phyloP scores from a whole-genome alignment of 2,797 vertebrate species.

The Sarcophilus harrisii region DNA sequence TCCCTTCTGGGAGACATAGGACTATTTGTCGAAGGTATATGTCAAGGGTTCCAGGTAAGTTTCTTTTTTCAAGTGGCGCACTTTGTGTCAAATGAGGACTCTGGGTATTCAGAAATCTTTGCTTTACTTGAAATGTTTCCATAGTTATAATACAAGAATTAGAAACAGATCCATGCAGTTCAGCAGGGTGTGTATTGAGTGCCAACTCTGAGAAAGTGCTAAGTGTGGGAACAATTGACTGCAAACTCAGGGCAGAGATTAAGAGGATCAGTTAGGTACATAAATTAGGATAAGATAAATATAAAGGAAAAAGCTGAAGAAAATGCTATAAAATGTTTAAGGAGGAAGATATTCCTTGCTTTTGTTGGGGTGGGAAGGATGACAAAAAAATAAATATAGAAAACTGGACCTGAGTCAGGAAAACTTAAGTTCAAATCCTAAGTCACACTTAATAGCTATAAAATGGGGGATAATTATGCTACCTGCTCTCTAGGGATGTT shows the following conservation, averaged over 20 bases:
- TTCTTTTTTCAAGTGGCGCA: not conserved
- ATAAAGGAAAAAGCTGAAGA: not conserved
- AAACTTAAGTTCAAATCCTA: not conserved
- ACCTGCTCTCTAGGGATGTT: not conserved
- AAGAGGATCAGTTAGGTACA: not conserved
- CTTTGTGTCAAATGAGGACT: not conserved
- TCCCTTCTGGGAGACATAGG: not conserved
- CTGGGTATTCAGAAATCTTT: not conserved
- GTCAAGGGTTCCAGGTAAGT: constrained; percentile 33
- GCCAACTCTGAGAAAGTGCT: not conserved
- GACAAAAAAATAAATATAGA: not conserved
- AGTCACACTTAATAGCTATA: not conserved
- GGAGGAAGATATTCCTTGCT: not conserved
- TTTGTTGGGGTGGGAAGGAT: not conserved
- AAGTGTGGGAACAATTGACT: not conserved
- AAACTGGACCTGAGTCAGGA: not conserved
- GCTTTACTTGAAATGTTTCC: not conserved
- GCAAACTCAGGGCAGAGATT: not conserved
- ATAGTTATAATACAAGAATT: not conserved
- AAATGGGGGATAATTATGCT: not conserved
- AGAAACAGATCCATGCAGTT: too few relatives aligned
- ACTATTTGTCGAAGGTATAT: constrained; percentile 42
- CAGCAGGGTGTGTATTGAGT: not conserved
- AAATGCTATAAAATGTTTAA: not conserved
- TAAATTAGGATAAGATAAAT: not conserved